phyloP scores from a whole-genome alignment of 2,113 vertebrate species.

The Elaphurus davidianus region DNA sequence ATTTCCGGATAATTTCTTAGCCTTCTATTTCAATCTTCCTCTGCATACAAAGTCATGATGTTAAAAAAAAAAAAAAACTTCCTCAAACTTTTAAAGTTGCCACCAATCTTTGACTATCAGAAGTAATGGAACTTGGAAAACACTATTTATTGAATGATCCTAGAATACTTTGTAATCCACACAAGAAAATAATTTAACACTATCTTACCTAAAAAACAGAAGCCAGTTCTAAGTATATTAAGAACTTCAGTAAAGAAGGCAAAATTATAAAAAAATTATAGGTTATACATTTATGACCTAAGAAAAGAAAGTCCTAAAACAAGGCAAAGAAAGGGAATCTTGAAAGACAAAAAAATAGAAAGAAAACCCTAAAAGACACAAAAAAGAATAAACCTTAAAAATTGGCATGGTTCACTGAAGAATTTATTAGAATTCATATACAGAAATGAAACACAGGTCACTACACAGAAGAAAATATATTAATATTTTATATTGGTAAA shows the following conservation, averaged over 20 bases:
- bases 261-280: background rate
- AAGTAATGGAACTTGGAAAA: background rate
- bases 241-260: background rate
- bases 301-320: background rate
- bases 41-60: background rate
- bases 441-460: background rate
- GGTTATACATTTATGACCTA: background rate
- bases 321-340: background rate
- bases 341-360: background rate
- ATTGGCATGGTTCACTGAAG: background rate
- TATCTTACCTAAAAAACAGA: background rate
- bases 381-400: background rate
- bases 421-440: background rate
- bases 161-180: background rate
- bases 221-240: background rate
- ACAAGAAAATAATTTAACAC: background rate
- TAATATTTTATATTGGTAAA: background rate
- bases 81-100: background rate
- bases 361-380: background rate
- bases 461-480: background rate
- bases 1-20: background rate
- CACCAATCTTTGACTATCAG: background rate
- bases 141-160: background rate
- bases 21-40: background rate
- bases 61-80: background rate